phyloP scores from a whole-genome alignment of 2,113 vertebrate species.

The Podocnemis expansa region DNA sequence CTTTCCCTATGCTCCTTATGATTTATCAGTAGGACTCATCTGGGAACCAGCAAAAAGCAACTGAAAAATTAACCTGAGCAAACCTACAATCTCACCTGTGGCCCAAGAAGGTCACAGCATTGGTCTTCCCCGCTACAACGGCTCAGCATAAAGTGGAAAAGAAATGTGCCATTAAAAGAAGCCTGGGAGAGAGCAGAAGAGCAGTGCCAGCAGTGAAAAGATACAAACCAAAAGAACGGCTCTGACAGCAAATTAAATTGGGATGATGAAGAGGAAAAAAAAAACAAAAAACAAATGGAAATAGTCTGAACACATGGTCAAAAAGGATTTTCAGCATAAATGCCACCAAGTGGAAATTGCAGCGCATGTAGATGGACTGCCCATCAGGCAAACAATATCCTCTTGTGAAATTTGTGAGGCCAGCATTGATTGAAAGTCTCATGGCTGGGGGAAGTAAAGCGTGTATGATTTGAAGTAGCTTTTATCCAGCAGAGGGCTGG shows the following conservation, averaged over 20 bases:
- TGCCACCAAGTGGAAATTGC: background rate
- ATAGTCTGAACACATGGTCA: background rate
- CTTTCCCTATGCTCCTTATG: constrained; percentile 10
- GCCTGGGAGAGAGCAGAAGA: background rate
- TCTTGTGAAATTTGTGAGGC: background rate
- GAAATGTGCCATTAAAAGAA: constrained; percentile 20
- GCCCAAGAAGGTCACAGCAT: background rate
- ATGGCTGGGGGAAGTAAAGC: background rate
- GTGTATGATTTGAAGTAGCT: background rate
- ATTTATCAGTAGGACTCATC: constrained; percentile 21
- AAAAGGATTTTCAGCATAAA: background rate
- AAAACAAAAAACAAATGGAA: background rate
- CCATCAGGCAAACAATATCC: background rate
- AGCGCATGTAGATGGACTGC: accelerated
- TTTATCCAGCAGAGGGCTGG: background rate
- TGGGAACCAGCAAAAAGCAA: constrained; percentile 21
- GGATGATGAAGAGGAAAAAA: background rate
- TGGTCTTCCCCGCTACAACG: constrained; percentile 14
- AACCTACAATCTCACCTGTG: background rate
- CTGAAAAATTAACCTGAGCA: constrained; percentile 30
- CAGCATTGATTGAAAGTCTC: background rate
- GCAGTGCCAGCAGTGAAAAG: background rate
- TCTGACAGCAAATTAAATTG: background rate
- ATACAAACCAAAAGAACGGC: accelerated
- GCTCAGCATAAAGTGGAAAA: background rate